These are phyloP conservation scores for Rhynchomys soricoides DNA, from an alignment of 2,113 vertebrate species.

Conservation along the genomic window DNA sequence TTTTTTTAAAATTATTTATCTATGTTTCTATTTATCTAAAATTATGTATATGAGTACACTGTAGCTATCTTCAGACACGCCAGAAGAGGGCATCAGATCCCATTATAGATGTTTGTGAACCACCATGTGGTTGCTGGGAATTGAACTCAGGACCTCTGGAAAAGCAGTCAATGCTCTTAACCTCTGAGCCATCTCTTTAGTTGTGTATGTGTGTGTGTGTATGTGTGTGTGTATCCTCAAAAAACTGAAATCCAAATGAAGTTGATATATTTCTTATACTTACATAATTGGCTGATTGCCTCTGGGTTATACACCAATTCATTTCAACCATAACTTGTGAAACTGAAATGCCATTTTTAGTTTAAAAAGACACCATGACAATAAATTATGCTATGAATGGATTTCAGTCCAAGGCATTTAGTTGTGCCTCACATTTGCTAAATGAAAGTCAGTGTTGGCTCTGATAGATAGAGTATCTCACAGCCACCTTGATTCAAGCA, in stretches of 20 bases:
- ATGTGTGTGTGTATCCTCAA: not conserved
- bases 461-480: not conserved
- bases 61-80: too few species aligned
- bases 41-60: too few species aligned
- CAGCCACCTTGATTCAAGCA: not conserved
- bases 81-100: too few species aligned
- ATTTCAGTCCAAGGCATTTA: slow-evolving; percentile 44
- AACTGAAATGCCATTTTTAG: slow-evolving; percentile 52
- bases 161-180: too few species aligned
- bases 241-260: slow-evolving; percentile 33
- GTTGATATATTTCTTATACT: slow-evolving; percentile 26
- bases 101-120: too few species aligned
- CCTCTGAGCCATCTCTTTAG: too few species aligned
- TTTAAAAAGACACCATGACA: slow-evolving; percentile 41
- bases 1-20: not conserved
- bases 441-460: not conserved
- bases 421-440: slow-evolving; percentile 7
- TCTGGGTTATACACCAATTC: slow-evolving; percentile 1
- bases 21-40: too few species aligned
- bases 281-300: slow-evolving; percentile 37
- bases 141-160: too few species aligned
- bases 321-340: not conserved
- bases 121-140: too few species aligned
- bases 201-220: not conserved
- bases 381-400: not conserved